These are phyloP conservation scores for Papilio elwesi DNA, from an alignment of 2,888 invertebrate species.

Conservation along the genomic window DNA sequence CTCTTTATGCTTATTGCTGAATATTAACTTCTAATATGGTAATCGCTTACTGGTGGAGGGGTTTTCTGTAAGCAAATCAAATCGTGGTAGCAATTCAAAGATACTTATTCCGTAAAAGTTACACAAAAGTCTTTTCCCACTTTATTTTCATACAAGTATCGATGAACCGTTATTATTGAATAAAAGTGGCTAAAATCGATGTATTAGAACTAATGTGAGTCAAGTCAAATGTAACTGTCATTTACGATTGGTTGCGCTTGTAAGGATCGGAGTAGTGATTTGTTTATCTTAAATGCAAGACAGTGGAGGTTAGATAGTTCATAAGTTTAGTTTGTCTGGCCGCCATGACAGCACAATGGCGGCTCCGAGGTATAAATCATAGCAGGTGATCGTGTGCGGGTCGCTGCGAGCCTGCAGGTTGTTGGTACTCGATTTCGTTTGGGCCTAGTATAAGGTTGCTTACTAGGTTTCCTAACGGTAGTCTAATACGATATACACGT, in stretches of 20 bases:
- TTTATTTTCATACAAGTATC: too few species aligned
- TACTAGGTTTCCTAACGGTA: conserved; percentile 43
- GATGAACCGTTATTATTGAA: too few species aligned
- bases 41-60: too few species aligned
- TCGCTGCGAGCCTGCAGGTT: conserved; percentile 52
- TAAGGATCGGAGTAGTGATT: conserved; percentile 43
- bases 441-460: conserved; percentile 44
- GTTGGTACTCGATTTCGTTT: conserved; percentile 63
- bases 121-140: too few species aligned
- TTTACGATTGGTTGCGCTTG: conserved; percentile 33
- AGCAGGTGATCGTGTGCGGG: conserved; percentile 71
- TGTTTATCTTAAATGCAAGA: conserved; percentile 57
- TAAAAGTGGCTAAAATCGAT: background rate
- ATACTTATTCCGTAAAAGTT: too few species aligned
- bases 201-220: conserved; percentile 27
- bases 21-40: too few species aligned
- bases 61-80: too few species aligned
- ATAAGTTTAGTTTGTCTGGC: conserved; percentile 65
- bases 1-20: too few species aligned
- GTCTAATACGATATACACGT: conserved; percentile 19
- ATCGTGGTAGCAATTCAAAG: too few species aligned
- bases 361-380: conserved; percentile 71
- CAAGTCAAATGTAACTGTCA: conserved; percentile 19
- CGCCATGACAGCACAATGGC: conserved; percentile 75
- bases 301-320: conserved; percentile 67